phyloP scores from a whole-genome alignment of 1,140 invertebrate genomes.

The Drosophila ananassae region DNA sequence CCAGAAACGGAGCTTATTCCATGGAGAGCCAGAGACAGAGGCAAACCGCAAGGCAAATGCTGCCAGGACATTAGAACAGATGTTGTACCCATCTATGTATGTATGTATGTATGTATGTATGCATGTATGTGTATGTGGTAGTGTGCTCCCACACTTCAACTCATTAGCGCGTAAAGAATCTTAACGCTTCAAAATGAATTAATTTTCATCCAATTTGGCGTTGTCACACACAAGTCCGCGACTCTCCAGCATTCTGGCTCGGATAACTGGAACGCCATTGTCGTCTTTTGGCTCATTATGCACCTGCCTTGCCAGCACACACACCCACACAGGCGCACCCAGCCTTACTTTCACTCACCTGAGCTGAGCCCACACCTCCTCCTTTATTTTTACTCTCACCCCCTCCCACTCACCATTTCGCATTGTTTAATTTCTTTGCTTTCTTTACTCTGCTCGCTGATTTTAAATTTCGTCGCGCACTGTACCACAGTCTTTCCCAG shows the following conservation, averaged over 20 bases:
- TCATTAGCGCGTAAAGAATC: constrained; percentile 80
- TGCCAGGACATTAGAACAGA: constrained; percentile 56
- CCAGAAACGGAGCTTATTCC: constrained; percentile 19
- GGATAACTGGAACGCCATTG: constrained; percentile 30
- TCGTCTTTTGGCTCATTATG: constrained; percentile 63
- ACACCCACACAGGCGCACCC: not conserved
- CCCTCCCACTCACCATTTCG: constrained; percentile 11
- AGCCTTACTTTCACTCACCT: not conserved
- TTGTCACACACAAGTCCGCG: constrained; percentile 47
- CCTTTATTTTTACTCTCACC: constrained; percentile 21
- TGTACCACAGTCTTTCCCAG: constrained; percentile 2
- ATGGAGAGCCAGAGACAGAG: not conserved
- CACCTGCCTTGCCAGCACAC: constrained; percentile 51
- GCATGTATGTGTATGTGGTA: constrained; percentile 6
- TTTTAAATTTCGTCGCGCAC: constrained; percentile 47
- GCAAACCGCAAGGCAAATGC: constrained; percentile 52
- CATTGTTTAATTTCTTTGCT: constrained; percentile 47
- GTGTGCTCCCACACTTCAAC: constrained; percentile 61
- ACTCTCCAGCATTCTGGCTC: constrained; percentile 4
- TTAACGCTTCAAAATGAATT: constrained; percentile 82
- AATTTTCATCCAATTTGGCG: constrained; percentile 78
- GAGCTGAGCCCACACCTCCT: not conserved
- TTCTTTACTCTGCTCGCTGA: constrained; percentile 33
- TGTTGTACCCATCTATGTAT: not conserved
- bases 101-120: not conserved